These are phyloP conservation scores for Anabacerthia variegaticeps DNA, from an alignment of 2,797 vertebrate genomes.

Conservation along the genomic window DNA sequence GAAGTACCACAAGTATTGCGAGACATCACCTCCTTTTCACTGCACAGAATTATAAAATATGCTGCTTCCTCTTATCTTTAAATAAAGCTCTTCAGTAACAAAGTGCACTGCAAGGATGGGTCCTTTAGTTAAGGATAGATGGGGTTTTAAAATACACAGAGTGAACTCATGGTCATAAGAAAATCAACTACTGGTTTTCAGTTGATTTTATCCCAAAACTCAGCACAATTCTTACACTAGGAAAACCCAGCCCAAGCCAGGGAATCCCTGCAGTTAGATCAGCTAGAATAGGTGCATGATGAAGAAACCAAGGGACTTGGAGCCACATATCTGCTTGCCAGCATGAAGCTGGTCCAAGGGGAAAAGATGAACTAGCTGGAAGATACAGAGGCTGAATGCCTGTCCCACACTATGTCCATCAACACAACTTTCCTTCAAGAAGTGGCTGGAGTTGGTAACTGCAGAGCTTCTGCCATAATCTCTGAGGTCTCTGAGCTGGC, in stretches of 20 bases:
- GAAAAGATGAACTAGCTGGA: not conserved
- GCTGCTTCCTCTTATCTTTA: not conserved
- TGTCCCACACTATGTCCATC: not conserved
- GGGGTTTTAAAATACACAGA: not conserved
- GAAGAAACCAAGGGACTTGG: not conserved
- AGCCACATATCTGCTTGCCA: not conserved
- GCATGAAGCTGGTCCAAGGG: not conserved
- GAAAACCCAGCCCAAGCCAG: not conserved
- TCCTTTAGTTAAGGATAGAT: not conserved
- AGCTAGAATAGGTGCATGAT: not conserved
- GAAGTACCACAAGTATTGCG: not conserved
- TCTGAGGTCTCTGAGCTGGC: not conserved
- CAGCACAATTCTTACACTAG: not conserved
- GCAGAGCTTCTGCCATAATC: not conserved
- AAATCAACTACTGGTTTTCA: not conserved
- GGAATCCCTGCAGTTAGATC: not conserved
- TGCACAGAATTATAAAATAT: not conserved
- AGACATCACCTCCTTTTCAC: not conserved
- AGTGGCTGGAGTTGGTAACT: not conserved
- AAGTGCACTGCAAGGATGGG: not conserved
- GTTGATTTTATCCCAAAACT: not conserved
- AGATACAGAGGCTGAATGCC: not conserved
- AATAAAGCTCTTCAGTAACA: not conserved
- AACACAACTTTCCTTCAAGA: not conserved
- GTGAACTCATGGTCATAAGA: not conserved